Evolutionary conservation across 2,113 vertebrate species (phyloP), one percentile per base, ranked within the genome.

Genomic region (Paratilapia polleni): DNA sequence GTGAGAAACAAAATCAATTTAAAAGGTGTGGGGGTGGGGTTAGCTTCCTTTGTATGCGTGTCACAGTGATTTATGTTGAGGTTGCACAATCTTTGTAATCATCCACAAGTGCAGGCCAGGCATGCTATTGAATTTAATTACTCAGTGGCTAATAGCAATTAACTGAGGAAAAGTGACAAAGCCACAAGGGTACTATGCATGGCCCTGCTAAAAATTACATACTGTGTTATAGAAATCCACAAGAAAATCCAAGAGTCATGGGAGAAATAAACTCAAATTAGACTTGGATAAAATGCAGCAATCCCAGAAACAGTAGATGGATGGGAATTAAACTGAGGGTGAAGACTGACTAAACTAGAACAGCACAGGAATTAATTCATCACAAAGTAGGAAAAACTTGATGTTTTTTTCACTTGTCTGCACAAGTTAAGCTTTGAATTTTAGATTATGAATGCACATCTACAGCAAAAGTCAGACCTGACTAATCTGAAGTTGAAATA

Each of bases 51-150:
- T 91, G 63, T 88, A 76, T 88, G 20, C 19, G 2, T 91, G 82
- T 80, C 88, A 86, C 28, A 47, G 73, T 88, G 91, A 92, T 89
- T 91, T 85, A 91, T 92, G 81, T 70, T 78, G 62, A 81, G 52
- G 78, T 80, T 80, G 73, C 63, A 41, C 52, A 13, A 61, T 90
- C 61, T 82, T 80, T 89, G 81, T 81, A 89, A 91, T 89, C 81
- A 80, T 76, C 62, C 83, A 80, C 68, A 58, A 85, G 83, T 82
- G 62, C 5, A 11, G 78, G 57, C 73, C 82, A 68, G 38, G 60
- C 79, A 68, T 15, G 1, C 34, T 59, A 63, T 47, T 83, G 64
- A 80, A 90, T 88, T 81, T 14, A 90, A 87, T 85, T 90, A 86
- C 78, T 80, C 24, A 11, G 20, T 2, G 31, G 43, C 38, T 92